Evolutionary conservation across 2,797 vertebrate species (phyloP).

Genomic region (Lophura swinhoii): DNA sequence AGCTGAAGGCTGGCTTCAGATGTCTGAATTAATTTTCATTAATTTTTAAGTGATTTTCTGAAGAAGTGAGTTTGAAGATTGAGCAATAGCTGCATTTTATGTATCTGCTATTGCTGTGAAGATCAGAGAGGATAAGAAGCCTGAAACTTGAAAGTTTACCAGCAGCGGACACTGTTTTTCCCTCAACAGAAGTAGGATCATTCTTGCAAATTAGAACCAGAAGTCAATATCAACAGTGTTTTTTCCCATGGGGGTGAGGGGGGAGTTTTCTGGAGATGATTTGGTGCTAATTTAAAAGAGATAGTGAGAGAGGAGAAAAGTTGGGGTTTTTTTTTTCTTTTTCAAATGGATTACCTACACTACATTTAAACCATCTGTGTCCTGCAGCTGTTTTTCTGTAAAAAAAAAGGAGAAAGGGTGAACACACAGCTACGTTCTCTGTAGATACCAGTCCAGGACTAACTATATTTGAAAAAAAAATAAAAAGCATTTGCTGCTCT

Average conservation of each 20-base stretch:
- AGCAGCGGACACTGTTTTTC: neutral
- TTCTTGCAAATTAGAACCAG: neutral
- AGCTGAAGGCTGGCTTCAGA: neutral
- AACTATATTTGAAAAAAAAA: constrained; percentile 24
- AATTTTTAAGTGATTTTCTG: neutral
- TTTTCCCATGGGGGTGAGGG: fast-evolving
- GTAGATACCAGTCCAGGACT: neutral
- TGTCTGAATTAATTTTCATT: neutral
- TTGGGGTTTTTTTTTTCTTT: too few species aligned
- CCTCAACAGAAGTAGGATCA: neutral
- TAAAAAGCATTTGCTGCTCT: neutral
- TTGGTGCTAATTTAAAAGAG: neutral
- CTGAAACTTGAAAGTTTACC: neutral
- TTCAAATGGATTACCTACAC: neutral
- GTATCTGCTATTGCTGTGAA: neutral
- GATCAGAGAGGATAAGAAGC: neutral
- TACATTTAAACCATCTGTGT: neutral
- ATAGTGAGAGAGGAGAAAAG: neutral
- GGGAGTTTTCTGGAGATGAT: neutral
- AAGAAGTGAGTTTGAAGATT: neutral
- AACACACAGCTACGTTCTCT: neutral
- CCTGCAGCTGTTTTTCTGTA: neutral
- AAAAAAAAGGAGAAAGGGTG: neutral
- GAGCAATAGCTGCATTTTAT: neutral
- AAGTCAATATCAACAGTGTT: neutral